These are phyloP conservation scores for Tenualosa ilisha DNA, from an alignment of 2,797 vertebrate genomes.

Conservation along the genomic window DNA sequence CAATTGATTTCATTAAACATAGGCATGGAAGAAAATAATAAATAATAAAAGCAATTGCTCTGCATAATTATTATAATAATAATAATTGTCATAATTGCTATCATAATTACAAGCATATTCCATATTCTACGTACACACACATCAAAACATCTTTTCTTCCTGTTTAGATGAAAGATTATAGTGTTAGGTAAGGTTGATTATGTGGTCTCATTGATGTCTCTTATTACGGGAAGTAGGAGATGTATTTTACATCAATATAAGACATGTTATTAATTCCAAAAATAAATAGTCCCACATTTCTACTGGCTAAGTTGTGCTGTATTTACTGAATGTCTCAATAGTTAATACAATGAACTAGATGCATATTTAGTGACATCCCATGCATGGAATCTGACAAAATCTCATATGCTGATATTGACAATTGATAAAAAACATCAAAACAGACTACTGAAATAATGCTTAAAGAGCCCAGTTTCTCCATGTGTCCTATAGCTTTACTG, in stretches of 20 bases:
- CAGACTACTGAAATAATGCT: not conserved
- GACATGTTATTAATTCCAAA: too few species aligned
- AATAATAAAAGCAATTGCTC: not conserved
- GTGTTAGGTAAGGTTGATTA: not conserved
- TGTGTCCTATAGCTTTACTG: not conserved
- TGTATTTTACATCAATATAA: not conserved
- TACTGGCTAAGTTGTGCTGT: not conserved
- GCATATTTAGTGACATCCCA: not conserved
- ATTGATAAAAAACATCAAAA: not conserved
- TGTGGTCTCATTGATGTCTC: not conserved
- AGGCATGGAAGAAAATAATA: not conserved
- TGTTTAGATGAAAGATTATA: slow-evolving; percentile 14
- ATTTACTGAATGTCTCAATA: not conserved
- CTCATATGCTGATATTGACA: not conserved
- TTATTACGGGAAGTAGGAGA: not conserved
- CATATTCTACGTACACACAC: slow-evolving; percentile 19
- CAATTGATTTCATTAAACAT: not conserved
- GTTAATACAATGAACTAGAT: too few species aligned
- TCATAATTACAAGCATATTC: slow-evolving; percentile 8
- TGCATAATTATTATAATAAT: not conserved
- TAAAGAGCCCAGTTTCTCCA: not conserved
- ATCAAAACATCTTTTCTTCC: slow-evolving; percentile 16
- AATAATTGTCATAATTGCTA: not conserved
- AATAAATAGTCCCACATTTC: not conserved
- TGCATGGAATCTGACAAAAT: not conserved